These are phyloP conservation scores for Mus pahari DNA, from an alignment of 2,113 vertebrate genomes.

Conservation along the genomic window DNA sequence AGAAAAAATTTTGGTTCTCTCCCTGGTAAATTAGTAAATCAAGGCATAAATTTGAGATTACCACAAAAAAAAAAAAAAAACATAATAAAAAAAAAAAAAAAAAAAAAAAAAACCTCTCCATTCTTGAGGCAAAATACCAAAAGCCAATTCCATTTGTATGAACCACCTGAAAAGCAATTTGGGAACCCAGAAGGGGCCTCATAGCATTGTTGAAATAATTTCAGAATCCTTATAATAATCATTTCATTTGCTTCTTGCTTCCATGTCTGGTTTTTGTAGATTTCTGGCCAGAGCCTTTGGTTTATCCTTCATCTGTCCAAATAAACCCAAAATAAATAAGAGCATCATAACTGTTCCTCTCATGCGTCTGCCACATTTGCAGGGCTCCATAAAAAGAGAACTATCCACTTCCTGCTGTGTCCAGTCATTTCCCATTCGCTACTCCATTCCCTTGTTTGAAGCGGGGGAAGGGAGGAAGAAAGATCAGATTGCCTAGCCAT, in stretches of 20 bases:
- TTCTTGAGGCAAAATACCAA: background rate
- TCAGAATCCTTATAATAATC: background rate
- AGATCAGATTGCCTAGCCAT: conserved; percentile 17
- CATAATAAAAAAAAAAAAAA: too few species aligned
- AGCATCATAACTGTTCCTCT: background rate
- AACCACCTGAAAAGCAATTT: background rate
- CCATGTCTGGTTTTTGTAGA: conserved; percentile 38
- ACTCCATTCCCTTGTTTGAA: background rate
- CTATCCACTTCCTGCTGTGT: background rate
- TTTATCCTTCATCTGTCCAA: conserved; percentile 37
- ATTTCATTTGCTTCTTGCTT: conserved; percentile 29
- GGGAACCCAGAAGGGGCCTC: background rate
- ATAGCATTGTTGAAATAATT: background rate
- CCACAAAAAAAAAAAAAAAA: background rate
- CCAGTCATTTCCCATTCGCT: conserved; percentile 23
- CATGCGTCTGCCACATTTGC: background rate
- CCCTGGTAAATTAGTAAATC: conserved; percentile 35
- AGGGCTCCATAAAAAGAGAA: conserved; percentile 6
- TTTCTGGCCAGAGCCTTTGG: conserved; percentile 40
- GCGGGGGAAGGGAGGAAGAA: background rate
- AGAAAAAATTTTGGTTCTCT: background rate
- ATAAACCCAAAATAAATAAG: conserved; percentile 40
- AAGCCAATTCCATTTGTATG: background rate
- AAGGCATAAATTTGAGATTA: conserved; percentile 39
- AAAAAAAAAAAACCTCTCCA: too few species aligned